Percentiles rank a stretch among this genome's conserved stretches.
phyloP scores from a whole-genome alignment of 2,888 invertebrate genomes.

The Philopedon plagiatum region DNA sequence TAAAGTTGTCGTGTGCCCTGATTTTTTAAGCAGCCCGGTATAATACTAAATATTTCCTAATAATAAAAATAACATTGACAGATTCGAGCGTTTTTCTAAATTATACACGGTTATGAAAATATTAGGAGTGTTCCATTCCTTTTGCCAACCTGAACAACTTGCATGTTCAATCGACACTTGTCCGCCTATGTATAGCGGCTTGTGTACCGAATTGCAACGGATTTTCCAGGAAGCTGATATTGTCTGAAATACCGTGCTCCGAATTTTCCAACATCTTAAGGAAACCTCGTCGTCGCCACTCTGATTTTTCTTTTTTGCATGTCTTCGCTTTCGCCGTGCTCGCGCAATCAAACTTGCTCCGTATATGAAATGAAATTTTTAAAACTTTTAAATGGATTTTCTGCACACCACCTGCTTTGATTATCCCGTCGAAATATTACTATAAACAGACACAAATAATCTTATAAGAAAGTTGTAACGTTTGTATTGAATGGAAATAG shows the following conservation, averaged over 20 bases:
- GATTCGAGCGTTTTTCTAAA: no score
- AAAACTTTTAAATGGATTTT: constrained; percentile 36
- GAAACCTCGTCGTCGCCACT: constrained; percentile 41
- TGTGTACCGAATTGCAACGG: constrained; percentile 46
- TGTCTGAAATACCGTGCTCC: constrained; percentile 46
- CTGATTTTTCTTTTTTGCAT: constrained; percentile 27
- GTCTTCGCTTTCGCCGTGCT: constrained; percentile 24
- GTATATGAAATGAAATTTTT: constrained; percentile 38
- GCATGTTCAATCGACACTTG: no score
- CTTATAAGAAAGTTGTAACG: no score
- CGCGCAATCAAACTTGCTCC: constrained; percentile 43
- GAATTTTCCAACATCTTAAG: constrained; percentile 43
- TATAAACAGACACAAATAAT: background rate
- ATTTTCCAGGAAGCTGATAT: constrained; percentile 46
- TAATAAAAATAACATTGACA: no score
- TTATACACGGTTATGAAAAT: no score
- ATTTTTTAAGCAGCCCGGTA: no score
- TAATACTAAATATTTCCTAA: no score
- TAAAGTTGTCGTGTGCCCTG: no score
- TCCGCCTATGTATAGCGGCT: constrained; percentile 29
- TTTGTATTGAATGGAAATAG: no score
- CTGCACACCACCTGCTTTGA: constrained; percentile 26
- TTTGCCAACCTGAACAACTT: no score
- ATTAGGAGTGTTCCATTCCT: no score
- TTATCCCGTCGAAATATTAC: background rate